Conservation (phyloP, 2,113 vertebrate species). For the Chionis minor region DNA sequence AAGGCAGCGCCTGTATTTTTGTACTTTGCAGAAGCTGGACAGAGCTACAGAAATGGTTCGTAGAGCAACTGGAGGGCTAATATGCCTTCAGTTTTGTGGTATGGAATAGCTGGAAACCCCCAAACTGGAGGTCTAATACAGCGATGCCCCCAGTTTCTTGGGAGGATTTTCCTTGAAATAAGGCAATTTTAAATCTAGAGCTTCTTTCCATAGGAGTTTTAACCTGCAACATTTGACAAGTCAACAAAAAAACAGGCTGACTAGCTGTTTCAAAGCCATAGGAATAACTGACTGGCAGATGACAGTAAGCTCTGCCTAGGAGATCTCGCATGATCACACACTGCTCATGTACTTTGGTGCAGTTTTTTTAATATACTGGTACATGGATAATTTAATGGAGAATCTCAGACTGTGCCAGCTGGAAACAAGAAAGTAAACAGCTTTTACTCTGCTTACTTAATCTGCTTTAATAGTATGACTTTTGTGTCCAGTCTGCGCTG, state of each 20-base stretch:
- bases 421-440: background rate
- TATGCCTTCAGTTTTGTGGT: background rate
- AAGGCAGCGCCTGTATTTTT: background rate
- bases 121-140: accelerated
- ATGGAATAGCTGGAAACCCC: background rate
- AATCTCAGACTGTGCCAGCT: background rate
- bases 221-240: background rate
- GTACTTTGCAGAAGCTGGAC: background rate
- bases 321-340: accelerated
- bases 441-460: background rate
- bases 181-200: background rate
- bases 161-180: background rate
- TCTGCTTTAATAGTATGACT: background rate
- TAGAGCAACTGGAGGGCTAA: background rate
- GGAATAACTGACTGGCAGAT: background rate
- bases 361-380: background rate
- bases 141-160: accelerated
- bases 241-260: background rate
- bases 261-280: background rate
- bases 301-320: background rate
- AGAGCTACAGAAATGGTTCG: background rate
- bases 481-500: background rate
- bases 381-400: background rate
- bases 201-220: background rate
- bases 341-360: background rate